phyloP scores from a whole-genome alignment of 1,140 invertebrate species.

The Lerema accius region DNA sequence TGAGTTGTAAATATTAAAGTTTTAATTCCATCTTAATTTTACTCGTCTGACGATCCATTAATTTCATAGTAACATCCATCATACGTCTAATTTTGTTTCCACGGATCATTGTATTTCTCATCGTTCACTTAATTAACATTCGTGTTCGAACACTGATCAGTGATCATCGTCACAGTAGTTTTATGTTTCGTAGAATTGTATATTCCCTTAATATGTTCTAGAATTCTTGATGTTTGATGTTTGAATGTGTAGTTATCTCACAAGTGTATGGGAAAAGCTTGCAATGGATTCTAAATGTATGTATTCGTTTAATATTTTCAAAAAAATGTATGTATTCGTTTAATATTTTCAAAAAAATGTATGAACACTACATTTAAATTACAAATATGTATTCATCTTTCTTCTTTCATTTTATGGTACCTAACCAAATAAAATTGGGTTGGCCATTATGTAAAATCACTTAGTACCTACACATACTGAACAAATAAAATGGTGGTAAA shows the following conservation, averaged over 20 bases:
- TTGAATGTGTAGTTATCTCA: background rate
- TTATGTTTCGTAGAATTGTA: constrained; percentile 9
- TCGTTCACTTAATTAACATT: constrained; percentile 6
- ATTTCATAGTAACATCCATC: constrained; percentile 51
- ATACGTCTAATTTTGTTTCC: constrained; percentile 50
- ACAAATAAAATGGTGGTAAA: too few species aligned
- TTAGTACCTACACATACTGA: too few species aligned
- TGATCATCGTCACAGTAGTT: background rate
- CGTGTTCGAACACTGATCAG: background rate
- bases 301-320: too few species aligned
- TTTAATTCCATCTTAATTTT: constrained; percentile 45
- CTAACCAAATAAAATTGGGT: too few species aligned
- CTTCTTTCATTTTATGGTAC: too few species aligned
- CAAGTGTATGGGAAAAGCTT: constrained; percentile 8
- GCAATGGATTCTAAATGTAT: background rate
- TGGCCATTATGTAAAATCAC: too few species aligned
- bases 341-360: too few species aligned
- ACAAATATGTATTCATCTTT: too few species aligned
- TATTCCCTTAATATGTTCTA: constrained; percentile 7
- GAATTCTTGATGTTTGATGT: constrained; percentile 9
- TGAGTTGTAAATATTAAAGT: constrained; percentile 58
- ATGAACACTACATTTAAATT: background rate
- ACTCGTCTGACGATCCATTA: constrained; percentile 29
- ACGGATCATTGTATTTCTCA: background rate
- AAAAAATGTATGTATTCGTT: too few species aligned